These are phyloP conservation scores for Salvelinus fontinalis DNA, from an alignment of 2,113 vertebrate genomes.

Conservation along the genomic window DNA sequence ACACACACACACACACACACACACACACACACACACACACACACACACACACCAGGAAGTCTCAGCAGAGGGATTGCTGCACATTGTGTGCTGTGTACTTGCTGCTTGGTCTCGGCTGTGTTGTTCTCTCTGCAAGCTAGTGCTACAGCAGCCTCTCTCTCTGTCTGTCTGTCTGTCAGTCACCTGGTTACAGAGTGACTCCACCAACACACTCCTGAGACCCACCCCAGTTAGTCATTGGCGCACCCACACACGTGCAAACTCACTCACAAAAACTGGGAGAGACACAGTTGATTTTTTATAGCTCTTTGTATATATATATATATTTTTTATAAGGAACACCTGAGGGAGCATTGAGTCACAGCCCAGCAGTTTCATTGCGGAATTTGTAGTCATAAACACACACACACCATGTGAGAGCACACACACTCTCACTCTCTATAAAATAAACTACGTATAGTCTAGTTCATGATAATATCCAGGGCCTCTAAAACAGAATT, in stretches of 20 bases:
- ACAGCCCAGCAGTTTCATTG: slow-evolving; percentile 39
- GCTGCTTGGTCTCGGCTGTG: slow-evolving; percentile 1
- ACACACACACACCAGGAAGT: slow-evolving; percentile 10
- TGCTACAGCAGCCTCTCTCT: neutral
- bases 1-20: slow-evolving; percentile 12
- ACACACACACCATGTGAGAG: neutral
- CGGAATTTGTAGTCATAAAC: neutral
- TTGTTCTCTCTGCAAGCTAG: neutral
- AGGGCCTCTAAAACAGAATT: too few species aligned
- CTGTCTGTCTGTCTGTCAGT: too few species aligned
- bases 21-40: neutral
- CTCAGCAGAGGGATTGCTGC: neutral
- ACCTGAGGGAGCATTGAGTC: slow-evolving; percentile 58
- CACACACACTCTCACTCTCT: neutral
- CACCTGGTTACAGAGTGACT: neutral
- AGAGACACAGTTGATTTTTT: neutral
- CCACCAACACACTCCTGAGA: neutral
- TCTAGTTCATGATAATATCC: too few species aligned
- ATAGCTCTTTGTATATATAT: neutral
- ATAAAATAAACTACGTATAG: too few species aligned
- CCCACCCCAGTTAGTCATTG: neutral
- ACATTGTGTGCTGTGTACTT: slow-evolving; percentile 1
- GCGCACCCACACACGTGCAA: slow-evolving; percentile 9
- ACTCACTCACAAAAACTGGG: neutral
- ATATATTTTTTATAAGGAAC: slow-evolving; percentile 34